Evolutionary conservation across 1,140 invertebrate genomes (phyloP).

Genomic region (Acromyrmex charruanus): DNA sequence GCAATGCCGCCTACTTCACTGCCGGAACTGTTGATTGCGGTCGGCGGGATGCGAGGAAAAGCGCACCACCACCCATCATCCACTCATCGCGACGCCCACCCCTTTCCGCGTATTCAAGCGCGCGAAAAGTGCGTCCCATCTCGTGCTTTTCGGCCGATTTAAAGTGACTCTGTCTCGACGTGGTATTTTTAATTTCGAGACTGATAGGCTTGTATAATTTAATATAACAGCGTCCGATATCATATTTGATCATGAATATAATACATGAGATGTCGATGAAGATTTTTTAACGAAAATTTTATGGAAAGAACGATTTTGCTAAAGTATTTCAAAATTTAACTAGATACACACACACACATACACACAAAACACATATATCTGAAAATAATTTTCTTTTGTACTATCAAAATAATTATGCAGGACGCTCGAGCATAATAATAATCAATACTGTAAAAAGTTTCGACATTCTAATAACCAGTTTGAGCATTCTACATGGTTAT

Average conservation of each 20-base stretch:
- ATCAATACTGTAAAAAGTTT: too few species aligned
- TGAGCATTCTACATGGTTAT: too few species aligned
- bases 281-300: not conserved
- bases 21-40: conserved; percentile 74
- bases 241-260: not conserved
- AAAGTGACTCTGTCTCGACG: conserved; percentile 19
- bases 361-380: too few species aligned
- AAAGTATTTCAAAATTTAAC: too few species aligned
- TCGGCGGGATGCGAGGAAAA: conserved; percentile 69
- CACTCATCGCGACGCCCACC: conserved; percentile 10
- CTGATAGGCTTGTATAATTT: not conserved
- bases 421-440: too few species aligned
- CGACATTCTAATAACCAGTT: too few species aligned
- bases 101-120: conserved; percentile 10
- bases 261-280: not conserved
- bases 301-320: too few species aligned
- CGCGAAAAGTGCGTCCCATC: conserved; percentile 42
- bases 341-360: too few species aligned
- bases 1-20: conserved; percentile 58
- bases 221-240: not conserved
- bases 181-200: not conserved
- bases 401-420: too few species aligned
- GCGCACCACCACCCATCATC: conserved; percentile 46
- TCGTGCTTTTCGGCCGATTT: conserved; percentile 21
- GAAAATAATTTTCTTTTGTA: too few species aligned